Percentiles rank a stretch among this genome's conserved stretches.
phyloP scores from a whole-genome alignment of 2,113 vertebrate genomes.

The Syngnathus scovelli region DNA sequence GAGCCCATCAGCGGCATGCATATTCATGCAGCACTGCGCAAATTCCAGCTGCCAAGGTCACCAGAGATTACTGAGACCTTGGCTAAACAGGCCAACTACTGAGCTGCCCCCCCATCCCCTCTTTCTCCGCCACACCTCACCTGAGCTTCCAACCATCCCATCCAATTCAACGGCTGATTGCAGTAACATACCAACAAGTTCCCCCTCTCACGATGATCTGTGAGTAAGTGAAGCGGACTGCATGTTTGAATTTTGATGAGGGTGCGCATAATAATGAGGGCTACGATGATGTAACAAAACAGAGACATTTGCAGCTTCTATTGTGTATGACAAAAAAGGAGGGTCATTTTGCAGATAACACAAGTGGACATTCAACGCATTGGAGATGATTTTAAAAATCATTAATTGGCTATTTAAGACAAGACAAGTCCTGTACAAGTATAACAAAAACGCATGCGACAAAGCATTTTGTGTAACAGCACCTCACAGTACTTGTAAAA shows the following conservation, averaged over 20 bases:
- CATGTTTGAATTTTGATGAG: conserved; percentile 61
- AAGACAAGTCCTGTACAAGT: not conserved
- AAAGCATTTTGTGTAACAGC: no score
- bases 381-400: not conserved
- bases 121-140: not conserved
- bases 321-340: conserved; percentile 18
- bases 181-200: conserved; percentile 44
- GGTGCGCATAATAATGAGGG: conserved; percentile 24
- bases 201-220: conserved; percentile 19
- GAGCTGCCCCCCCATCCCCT: conserved; percentile 13
- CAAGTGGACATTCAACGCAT: not conserved
- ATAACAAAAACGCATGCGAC: not conserved
- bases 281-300: conserved; percentile 49
- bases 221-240: conserved; percentile 48
- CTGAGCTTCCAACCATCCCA: not conserved
- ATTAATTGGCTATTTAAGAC: conserved; percentile 49
- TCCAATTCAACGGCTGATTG: conserved; percentile 20
- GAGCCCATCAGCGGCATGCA: conserved; percentile 40
- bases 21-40: conserved; percentile 60
- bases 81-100: conserved; percentile 47
- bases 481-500: no score
- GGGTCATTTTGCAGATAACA: not conserved
- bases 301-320: conserved; percentile 39
- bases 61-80: conserved; percentile 60
- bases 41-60: conserved; percentile 62